Evolutionary conservation across 1,140 invertebrate genomes (phyloP), one percentile per base, ranked within the genome.

Genomic region (Thrips palmi): DNA sequence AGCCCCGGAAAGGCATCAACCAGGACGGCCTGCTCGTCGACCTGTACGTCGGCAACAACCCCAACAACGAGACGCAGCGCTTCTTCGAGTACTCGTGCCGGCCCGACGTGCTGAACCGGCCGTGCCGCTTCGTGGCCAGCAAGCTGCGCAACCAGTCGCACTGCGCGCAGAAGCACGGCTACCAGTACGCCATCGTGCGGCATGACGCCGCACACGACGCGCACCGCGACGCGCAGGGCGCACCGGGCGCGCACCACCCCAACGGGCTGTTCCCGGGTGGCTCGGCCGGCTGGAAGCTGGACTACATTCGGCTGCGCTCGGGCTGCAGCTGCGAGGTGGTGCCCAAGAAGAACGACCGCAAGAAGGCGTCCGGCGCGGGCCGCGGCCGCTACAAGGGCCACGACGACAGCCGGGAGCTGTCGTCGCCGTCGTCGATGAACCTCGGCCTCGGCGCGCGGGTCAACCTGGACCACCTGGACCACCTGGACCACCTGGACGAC

Each of bases 121-220:
- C 77, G 1, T 87, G 83, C 53, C 57, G 70, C 24, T 85, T 79
- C 57, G 63, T 85, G 41, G 73, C 83, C 53, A 62, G 67, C 10
- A 65, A 70, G 37, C 58, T 78, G 18, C 65, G 65, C 49, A 69
- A 70, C 43, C 66, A 70, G 33, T 83, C 81, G 3, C 62, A 65
- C 47, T 89, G 84, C 58, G 71, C 79, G 7, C 83, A 87, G 55
- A 74, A 77, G 54, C 81, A 77, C 56, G 77, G 77, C n/a, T 87
- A 77, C 51, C 71, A 75, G 1, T 89, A 87, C 56, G 84, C 83
- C 10, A 65, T 87, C 37, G 74, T 86, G 18, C 49, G 53, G 33
- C n/a, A n/a, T n/a, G n/a, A n/a, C n/a, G n/a, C n/a, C n/a, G n/a
- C n/a, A n/a, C n/a, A n/a, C n/a, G 42, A 65, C 47, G 63, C 60